A percentile compares a stretch with the other conserved stretches of the same genome.
Conservation (phyloP, 2,888 invertebrate species). For the Lacanobia wlatinum region DNA sequence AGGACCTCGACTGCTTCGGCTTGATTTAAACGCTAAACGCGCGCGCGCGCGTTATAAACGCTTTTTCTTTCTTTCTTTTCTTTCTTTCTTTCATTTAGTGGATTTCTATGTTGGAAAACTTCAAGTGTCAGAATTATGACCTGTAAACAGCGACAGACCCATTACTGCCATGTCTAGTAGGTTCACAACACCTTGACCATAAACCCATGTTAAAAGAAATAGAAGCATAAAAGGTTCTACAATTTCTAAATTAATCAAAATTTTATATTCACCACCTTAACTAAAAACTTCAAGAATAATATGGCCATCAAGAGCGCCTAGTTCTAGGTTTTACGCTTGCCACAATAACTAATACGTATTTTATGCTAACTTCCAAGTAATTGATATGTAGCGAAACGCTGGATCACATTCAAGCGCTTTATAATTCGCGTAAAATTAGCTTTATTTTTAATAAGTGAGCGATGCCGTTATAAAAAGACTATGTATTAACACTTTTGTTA, state of each 20-base stretch:
- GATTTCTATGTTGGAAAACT: conserved; percentile 17
- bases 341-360: conserved; percentile 66
- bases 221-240: not conserved
- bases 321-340: conserved; percentile 16
- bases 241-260: conserved; percentile 16
- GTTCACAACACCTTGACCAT: conserved; percentile 4
- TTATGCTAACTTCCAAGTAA: conserved; percentile 69
- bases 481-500: conserved; percentile 49
- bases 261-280: conserved; percentile 6
- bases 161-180: not conserved
- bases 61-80: too few species aligned
- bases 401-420: conserved; percentile 62
- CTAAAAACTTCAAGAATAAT: not conserved
- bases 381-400: conserved; percentile 63
- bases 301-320: conserved; percentile 7
- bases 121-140: conserved; percentile 3
- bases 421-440: conserved; percentile 71
- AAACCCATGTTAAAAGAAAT: conserved; percentile 2
- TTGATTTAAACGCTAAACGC: too few species aligned
- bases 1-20: conserved; percentile 16
- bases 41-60: too few species aligned
- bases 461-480: conserved; percentile 11
- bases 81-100: too few species aligned
- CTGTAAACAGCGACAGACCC: conserved; percentile 1
- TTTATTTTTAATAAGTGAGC: conserved; percentile 49